A percentile compares a stretch with the other conserved stretches of the same genome.
Evolutionary conservation across 2,797 vertebrate genomes (phyloP).

Genomic region (Crocidura indochinensis): DNA sequence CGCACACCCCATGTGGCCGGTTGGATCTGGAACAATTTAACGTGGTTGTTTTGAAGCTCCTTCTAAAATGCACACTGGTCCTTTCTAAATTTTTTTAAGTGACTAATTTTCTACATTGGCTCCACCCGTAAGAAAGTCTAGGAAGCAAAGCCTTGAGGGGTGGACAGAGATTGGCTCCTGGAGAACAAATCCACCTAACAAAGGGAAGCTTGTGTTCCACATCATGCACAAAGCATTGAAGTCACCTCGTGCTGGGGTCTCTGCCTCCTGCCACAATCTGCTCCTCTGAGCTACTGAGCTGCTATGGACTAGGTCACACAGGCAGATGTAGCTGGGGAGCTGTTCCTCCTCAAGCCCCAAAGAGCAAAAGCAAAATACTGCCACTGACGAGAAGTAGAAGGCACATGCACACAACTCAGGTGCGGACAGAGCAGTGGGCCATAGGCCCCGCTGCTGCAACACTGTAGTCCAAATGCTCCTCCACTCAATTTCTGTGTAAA

Average conservation of each 20-base stretch:
- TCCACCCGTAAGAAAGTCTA: constrained; percentile 72
- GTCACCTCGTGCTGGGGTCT: not conserved
- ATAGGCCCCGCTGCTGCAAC: not conserved
- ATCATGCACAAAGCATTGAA: not conserved
- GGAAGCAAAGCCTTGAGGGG: constrained; percentile 48
- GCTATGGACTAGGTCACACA: not conserved
- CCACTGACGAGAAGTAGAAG: constrained; percentile 62
- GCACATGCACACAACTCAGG: not conserved
- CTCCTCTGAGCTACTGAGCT: not conserved
- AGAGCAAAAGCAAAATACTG: constrained; percentile 58
- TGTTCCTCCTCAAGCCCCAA: not conserved
- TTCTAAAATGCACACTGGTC: constrained; percentile 75
- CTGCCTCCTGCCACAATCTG: not conserved
- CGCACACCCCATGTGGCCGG: constrained; percentile 71
- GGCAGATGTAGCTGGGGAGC: not conserved
- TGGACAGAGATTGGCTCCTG: not conserved
- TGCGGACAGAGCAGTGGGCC: not conserved
- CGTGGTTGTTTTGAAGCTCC: constrained; percentile 75
- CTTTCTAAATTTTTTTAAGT: constrained; percentile 71
- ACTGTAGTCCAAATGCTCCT: constrained; percentile 43
- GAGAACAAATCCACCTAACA: constrained; percentile 54
- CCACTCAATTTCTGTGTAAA: not conserved
- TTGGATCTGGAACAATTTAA: constrained; percentile 61
- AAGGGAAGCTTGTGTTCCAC: constrained; percentile 71
- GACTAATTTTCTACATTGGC: constrained; percentile 81